A percentile compares a stretch with the other conserved stretches of the same genome.
Conservation (phyloP, 53 echinoderm and acorn worm genomes). For the Pentamera pediparva region DNA sequence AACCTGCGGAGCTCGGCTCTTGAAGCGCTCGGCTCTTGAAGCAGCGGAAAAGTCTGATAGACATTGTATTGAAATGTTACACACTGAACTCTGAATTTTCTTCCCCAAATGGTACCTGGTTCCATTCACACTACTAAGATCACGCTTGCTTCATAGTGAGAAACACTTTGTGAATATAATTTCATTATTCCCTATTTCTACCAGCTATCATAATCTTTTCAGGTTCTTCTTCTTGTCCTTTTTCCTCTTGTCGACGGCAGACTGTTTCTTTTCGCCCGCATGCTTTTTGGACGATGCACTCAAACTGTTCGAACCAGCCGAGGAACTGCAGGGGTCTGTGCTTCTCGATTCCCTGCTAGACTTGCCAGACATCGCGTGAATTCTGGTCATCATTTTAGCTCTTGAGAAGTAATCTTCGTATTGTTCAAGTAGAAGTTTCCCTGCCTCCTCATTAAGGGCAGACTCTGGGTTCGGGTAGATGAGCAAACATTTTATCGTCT, state of each 20-base stretch:
- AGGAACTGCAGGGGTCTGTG: slow-evolving; percentile 72
- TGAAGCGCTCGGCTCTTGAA: too few relatives aligned
- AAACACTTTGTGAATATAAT: too few relatives aligned
- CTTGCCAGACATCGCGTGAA: slow-evolving; percentile 72
- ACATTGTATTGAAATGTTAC: background rate
- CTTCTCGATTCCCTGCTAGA: slow-evolving; percentile 67
- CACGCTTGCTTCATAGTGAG: too few relatives aligned
- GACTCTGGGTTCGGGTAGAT: slow-evolving; percentile 99
- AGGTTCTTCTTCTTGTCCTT: slow-evolving; percentile 87
- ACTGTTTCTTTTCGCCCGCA: slow-evolving; percentile 94
- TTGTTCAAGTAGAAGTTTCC: slow-evolving; percentile 86
- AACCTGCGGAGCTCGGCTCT: too few relatives aligned
- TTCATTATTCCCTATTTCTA: too few relatives aligned
- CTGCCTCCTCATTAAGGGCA: slow-evolving; percentile 97
- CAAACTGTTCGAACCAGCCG: slow-evolving; percentile 43
- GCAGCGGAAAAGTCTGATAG: background rate
- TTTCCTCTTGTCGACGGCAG: slow-evolving; percentile 80
- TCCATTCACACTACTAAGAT: too few relatives aligned
- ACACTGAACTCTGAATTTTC: too few relatives aligned
- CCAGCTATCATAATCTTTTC: slow-evolving; percentile 83
- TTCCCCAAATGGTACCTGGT: too few relatives aligned
- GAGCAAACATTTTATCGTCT: slow-evolving; percentile 97
- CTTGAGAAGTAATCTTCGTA: slow-evolving; percentile 86
- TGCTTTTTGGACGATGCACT: slow-evolving; percentile 88
- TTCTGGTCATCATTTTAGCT: slow-evolving; percentile 99